These are phyloP conservation scores for Cacoxenus indagator DNA, from an alignment of 2,888 invertebrate genomes.

Conservation along the genomic window DNA sequence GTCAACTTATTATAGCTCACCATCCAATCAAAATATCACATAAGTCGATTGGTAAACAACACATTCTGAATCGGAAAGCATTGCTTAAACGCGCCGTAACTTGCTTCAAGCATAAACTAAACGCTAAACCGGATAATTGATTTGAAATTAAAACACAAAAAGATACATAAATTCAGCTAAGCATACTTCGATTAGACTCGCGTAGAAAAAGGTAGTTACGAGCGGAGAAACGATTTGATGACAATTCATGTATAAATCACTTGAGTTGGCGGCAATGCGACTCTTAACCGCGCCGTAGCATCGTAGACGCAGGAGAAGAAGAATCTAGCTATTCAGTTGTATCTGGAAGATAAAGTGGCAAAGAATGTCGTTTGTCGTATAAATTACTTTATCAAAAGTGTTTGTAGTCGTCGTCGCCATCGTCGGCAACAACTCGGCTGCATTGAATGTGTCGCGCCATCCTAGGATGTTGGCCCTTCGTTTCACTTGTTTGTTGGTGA, in stretches of 20 bases:
- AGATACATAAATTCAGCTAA: not conserved
- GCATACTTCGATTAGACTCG: not conserved
- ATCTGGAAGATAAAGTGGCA: constrained; percentile 12
- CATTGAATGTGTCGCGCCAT: not conserved
- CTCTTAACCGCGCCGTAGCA: not conserved
- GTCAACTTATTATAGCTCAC: not conserved
- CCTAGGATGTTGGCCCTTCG: not conserved
- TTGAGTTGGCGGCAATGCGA: not conserved
- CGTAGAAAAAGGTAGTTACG: not conserved
- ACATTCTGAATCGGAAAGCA: not conserved
- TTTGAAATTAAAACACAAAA: constrained; percentile 8
- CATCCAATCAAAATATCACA: not conserved
- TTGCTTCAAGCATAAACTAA: not conserved
- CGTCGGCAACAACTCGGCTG: not conserved
- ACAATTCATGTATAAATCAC: constrained; percentile 11
- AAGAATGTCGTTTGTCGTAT: constrained; percentile 13
- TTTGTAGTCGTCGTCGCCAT: not conserved
- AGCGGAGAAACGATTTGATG: constrained; percentile 3
- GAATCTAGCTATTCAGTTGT: not conserved
- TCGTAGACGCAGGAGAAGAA: not conserved
- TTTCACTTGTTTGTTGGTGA: not conserved
- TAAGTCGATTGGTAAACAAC: not conserved
- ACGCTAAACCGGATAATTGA: not conserved
- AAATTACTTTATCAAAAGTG: constrained; percentile 16
- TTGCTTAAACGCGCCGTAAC: not conserved